Base-by-base conservation (phyloP, 2,888 invertebrate genomes). In the Chaetoderma sp. region DNA sequence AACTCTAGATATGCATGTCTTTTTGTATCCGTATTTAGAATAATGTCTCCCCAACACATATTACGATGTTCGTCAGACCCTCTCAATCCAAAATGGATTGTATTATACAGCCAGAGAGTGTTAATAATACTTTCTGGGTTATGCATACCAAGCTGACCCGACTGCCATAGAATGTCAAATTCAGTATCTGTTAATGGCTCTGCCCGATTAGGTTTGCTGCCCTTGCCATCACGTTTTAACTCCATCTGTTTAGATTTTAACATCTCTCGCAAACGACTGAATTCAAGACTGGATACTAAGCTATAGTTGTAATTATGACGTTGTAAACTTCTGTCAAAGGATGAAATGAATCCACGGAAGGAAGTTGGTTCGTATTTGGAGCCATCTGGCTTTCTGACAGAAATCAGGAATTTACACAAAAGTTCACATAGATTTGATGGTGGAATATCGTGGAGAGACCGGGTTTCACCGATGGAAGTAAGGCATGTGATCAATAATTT, bases 51-150 rank as follows among this genome's bases (percentile, higher is more conserved):
- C 3, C 56, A 44, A 16, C 18, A 56, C 54, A 45, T 45, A 21
- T 63, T 6, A 16, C 13, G 2, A 36, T 63, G 54, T 30, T 52
- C 56, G 25, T 39, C 21, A 25, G 28, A 23, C 6, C 57, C 49
- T 32, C 63, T 18, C 4, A 49, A 23, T 18, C 58, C 58, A 50
- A 63, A 63, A n/a, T 57, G 50, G 16, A 58, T 39, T 27, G 47
- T 62, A 28, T 62, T 62, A 32, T 30, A 45, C 39, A 62, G 56
- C 44, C 62, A 62, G 13, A 62, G 18, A 23, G 56, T 56, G 18
- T 62, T 42, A 13, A 55, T 25, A 16, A 62, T 56, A 18, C 32
- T 36, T 16, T 55, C 28, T 30, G 62, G 56, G 4, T 55, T 44
- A 4, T 27, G 4, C 25, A 18, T 36, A 16, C 45, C 55, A 1